Percentiles rank a stretch among this genome's conserved stretches.
phyloP scores from a whole-genome alignment of 2,113 vertebrate genomes.

The Gila orcuttii region DNA sequence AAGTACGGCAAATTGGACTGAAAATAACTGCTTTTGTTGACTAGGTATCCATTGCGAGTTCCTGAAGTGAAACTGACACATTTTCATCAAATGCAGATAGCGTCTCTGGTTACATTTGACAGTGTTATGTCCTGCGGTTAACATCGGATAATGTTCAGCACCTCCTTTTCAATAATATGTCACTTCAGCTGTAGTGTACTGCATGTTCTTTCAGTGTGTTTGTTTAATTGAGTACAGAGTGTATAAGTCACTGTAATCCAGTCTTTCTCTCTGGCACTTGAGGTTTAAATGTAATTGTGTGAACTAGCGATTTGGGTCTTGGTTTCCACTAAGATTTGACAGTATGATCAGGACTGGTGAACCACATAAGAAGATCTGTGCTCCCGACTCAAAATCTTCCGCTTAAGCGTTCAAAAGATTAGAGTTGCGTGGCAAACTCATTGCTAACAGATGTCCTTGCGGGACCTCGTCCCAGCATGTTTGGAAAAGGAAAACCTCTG shows the following conservation, averaged over 20 bases:
- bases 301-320: constrained; percentile 29
- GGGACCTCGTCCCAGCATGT: constrained; percentile 18
- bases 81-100: not conserved
- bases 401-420: constrained; percentile 44
- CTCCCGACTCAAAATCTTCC: constrained; percentile 57
- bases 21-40: not conserved
- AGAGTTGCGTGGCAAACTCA: constrained; percentile 32
- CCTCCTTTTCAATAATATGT: constrained; percentile 1
- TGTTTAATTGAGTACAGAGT: not conserved
- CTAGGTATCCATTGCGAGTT: no score
- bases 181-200: not conserved
- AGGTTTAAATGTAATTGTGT: constrained; percentile 40
- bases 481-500: constrained; percentile 24
- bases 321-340: constrained; percentile 40
- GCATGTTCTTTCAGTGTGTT: not conserved
- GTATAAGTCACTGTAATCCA: constrained; percentile 15
- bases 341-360: constrained; percentile 51
- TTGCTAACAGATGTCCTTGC: constrained; percentile 35
- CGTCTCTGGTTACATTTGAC: not conserved
- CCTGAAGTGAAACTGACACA: not conserved
- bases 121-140: not conserved
- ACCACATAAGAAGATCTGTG: constrained; percentile 54
- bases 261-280: constrained; percentile 15
- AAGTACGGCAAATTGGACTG: not conserved
- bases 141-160: not conserved